Evolutionary conservation across 2,797 vertebrate species (phyloP).

Genomic region (Antennarius maculatus): DNA sequence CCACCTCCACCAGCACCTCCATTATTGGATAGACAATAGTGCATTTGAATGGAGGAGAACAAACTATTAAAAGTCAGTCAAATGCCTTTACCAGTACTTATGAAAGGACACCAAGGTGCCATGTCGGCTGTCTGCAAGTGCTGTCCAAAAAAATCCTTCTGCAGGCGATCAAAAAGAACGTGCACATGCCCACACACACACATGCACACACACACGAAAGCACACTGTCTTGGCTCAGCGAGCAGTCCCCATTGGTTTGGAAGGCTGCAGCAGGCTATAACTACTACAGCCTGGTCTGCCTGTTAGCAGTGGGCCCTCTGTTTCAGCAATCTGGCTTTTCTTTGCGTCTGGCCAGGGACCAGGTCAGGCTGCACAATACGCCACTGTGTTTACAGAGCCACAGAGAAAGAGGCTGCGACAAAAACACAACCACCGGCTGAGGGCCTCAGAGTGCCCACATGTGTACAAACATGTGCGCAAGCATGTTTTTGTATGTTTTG

Average conservation of each 20-base stretch:
- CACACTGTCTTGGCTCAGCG: slow-evolving; percentile 48
- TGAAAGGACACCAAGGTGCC: slow-evolving; percentile 68
- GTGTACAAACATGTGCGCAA: slow-evolving; percentile 5
- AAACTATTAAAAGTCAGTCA: slow-evolving; percentile 72
- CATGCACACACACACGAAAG: background rate
- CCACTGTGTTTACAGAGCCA: slow-evolving; percentile 69
- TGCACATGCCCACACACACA: background rate
- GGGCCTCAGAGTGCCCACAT: slow-evolving; percentile 29
- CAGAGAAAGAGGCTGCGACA: slow-evolving; percentile 20
- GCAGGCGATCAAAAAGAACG: slow-evolving; percentile 71
- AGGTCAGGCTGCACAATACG: slow-evolving; percentile 76
- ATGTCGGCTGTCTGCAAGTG: slow-evolving; percentile 56
- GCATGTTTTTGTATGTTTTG: slow-evolving; percentile 32
- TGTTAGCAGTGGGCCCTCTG: slow-evolving; percentile 72
- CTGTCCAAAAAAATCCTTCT: slow-evolving; percentile 66
- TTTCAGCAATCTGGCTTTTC: slow-evolving; percentile 79
- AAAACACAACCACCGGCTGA: slow-evolving; percentile 41
- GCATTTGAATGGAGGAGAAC: slow-evolving; percentile 57
- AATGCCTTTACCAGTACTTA: slow-evolving; percentile 78
- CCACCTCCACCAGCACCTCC: slow-evolving; percentile 35
- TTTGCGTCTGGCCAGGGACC: slow-evolving; percentile 75
- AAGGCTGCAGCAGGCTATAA: slow-evolving; percentile 62
- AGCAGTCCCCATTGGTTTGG: slow-evolving; percentile 70
- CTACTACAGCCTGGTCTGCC: slow-evolving; percentile 66
- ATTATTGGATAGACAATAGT: slow-evolving; percentile 55